Evolutionary conservation across 2,113 vertebrate species (phyloP).

Genomic region (Podilymbus podiceps): DNA sequence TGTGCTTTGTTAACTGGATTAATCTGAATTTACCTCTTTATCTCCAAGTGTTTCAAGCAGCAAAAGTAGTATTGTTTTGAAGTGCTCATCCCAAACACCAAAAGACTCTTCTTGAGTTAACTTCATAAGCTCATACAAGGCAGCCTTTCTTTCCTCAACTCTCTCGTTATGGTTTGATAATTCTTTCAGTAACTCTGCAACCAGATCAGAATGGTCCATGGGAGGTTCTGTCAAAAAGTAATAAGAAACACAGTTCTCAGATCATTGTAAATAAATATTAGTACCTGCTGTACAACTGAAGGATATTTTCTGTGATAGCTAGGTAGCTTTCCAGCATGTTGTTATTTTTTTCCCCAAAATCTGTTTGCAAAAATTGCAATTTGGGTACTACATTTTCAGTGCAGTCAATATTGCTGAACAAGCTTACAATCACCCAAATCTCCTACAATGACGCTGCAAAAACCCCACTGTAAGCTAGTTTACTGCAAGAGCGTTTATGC

Average conservation of each 20-base stretch:
- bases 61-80: slow-evolving; percentile 93
- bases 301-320: neutral
- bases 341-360: neutral
- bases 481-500: neutral
- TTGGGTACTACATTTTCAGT: neutral
- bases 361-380: neutral
- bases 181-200: slow-evolving; percentile 92
- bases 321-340: neutral
- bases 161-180: slow-evolving; percentile 94
- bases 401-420: neutral
- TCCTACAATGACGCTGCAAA: neutral
- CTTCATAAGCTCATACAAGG: slow-evolving; percentile 89
- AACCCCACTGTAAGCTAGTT: accelerated
- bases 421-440: neutral
- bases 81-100: slow-evolving; percentile 95
- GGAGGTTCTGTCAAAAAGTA: slow-evolving; percentile 78
- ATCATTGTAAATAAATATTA: neutral
- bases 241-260: neutral
- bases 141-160: slow-evolving; percentile 90
- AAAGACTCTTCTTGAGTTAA: slow-evolving; percentile 90
- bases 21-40: slow-evolving; percentile 82
- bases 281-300: neutral
- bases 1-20: neutral
- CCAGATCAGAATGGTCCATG: slow-evolving; percentile 90
- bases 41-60: slow-evolving; percentile 94